Percentiles rank a stretch among this genome's conserved stretches.
Evolutionary conservation across 2,113 vertebrate genomes (phyloP).

Genomic region (Camelus dromedarius): DNA sequence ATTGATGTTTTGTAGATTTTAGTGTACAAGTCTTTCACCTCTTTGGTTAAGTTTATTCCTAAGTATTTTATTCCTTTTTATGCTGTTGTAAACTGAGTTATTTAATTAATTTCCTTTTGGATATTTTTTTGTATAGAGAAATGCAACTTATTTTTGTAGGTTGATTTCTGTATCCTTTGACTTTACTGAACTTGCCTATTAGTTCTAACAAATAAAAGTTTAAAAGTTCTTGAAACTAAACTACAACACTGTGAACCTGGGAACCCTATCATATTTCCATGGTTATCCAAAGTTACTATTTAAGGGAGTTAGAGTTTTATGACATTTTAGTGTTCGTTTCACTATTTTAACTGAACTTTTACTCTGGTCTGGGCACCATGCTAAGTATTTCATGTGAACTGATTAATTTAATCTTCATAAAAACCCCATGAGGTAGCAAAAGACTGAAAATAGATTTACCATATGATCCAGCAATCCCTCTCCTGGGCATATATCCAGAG

Average conservation of each 20-base stretch:
- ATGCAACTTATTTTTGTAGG: neutral
- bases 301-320: neutral
- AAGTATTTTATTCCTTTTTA: neutral
- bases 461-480: no score
- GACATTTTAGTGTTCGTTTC: neutral
- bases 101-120: neutral
- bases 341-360: conserved; percentile 31
- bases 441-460: no score
- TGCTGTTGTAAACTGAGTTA: neutral
- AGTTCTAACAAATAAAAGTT: neutral
- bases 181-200: neutral
- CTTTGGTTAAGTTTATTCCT: neutral
- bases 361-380: neutral
- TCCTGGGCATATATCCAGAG: no score
- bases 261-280: neutral
- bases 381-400: neutral
- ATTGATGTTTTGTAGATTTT: neutral
- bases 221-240: conserved; percentile 4
- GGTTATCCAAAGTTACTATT: neutral
- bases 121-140: neutral
- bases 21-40: neutral
- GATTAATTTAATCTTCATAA: neutral
- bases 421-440: neutral
- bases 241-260: neutral
- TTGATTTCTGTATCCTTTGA: neutral